phyloP scores from a whole-genome alignment of 2,797 vertebrate genomes.

The Echiichthys vipera region DNA sequence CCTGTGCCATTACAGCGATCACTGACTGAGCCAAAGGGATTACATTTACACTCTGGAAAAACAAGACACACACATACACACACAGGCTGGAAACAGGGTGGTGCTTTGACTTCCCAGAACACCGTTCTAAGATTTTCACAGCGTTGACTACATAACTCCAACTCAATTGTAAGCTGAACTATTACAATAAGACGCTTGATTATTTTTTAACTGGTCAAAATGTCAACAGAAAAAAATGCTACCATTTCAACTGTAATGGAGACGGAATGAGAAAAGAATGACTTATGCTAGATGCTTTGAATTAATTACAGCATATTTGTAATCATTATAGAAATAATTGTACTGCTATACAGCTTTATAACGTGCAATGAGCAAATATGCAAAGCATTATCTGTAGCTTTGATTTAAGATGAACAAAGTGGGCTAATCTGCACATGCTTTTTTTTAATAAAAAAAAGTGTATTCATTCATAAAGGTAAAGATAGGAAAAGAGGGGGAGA shows the following conservation, averaged over 20 bases:
- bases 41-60: constrained; percentile 99
- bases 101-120: constrained; percentile 77
- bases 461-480: constrained; percentile 51
- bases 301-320: constrained; percentile 45
- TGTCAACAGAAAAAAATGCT: constrained; percentile 68
- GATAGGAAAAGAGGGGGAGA: constrained; percentile 40
- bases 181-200: constrained; percentile 22
- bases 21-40: constrained; percentile 96
- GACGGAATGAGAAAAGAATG: constrained; percentile 72
- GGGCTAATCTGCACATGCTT: constrained; percentile 65
- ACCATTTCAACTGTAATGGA: constrained; percentile 81
- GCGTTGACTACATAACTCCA: constrained; percentile 33
- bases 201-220: neutral
- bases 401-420: constrained; percentile 51
- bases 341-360: constrained; percentile 24
- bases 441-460: constrained; percentile 44
- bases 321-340: constrained; percentile 14
- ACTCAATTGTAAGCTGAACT: constrained; percentile 34
- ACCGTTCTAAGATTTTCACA: constrained; percentile 46
- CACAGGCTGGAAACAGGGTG: constrained; percentile 81
- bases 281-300: constrained; percentile 43
- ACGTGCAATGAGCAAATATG: constrained; percentile 69
- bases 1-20: constrained; percentile 98
- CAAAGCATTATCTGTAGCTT: constrained; percentile 68
- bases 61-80: constrained; percentile 92